These are phyloP conservation scores for Nanorana parkeri DNA, from an alignment of 2,113 vertebrate species.

Conservation along the genomic window DNA sequence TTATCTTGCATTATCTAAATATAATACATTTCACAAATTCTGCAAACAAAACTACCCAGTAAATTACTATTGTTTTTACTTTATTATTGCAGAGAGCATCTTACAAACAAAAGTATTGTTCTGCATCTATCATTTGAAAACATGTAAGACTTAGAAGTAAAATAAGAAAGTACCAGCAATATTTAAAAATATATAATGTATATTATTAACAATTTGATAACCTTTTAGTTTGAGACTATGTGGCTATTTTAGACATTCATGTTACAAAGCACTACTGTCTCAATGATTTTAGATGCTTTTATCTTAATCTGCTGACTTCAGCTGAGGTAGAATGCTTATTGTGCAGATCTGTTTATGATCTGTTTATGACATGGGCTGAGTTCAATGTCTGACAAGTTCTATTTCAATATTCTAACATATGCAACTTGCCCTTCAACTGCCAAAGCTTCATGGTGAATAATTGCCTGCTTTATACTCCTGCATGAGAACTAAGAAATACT, in stretches of 20 bases:
- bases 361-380: constrained; percentile 23
- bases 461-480: constrained; percentile 4
- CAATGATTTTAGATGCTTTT: constrained; percentile 3
- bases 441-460: background rate
- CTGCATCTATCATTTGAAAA: too few species aligned
- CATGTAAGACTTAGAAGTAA: too few species aligned
- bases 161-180: too few species aligned
- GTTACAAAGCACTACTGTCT: background rate
- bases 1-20: too few species aligned
- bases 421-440: constrained; percentile 29
- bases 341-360: constrained; percentile 35
- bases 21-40: too few species aligned
- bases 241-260: background rate
- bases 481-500: too few species aligned
- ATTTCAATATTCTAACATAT: constrained; percentile 23
- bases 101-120: background rate
- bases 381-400: constrained; percentile 19
- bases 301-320: constrained; percentile 23
- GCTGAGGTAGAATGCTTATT: constrained; percentile 7
- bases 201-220: background rate
- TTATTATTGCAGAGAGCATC: background rate
- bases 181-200: too few species aligned
- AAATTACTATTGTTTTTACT: too few species aligned
- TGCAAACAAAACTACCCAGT: too few species aligned
- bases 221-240: background rate